These are phyloP conservation scores for Operophtera brumata DNA, from an alignment of 2,888 invertebrate genomes.

Conservation along the genomic window DNA sequence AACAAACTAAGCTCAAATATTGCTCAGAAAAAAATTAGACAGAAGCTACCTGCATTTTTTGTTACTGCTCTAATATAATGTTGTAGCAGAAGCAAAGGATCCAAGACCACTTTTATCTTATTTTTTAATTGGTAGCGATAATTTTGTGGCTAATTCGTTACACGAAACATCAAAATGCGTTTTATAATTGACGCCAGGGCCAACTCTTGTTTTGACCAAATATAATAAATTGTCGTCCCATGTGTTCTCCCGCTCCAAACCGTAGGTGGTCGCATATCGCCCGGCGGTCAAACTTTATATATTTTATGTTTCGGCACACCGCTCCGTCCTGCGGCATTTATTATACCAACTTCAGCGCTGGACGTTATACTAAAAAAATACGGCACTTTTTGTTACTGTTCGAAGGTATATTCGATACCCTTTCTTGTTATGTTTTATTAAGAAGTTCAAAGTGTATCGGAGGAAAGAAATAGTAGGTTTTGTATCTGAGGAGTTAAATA, in stretches of 20 bases:
- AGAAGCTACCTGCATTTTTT: too few relatives aligned
- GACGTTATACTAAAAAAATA: slow-evolving; percentile 33
- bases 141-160: too few relatives aligned
- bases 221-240: slow-evolving; percentile 29
- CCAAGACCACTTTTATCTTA: too few relatives aligned
- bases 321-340: slow-evolving; percentile 60
- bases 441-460: background rate
- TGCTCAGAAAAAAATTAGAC: too few relatives aligned
- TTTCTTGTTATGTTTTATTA: slow-evolving; percentile 15
- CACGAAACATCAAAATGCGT: too few relatives aligned
- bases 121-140: too few relatives aligned
- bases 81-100: too few relatives aligned
- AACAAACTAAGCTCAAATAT: too few relatives aligned
- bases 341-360: slow-evolving; percentile 52
- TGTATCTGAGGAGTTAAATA: background rate
- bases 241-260: slow-evolving; percentile 46
- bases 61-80: too few relatives aligned
- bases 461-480: background rate
- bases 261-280: slow-evolving; percentile 63
- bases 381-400: slow-evolving; percentile 30
- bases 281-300: slow-evolving; percentile 75
- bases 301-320: slow-evolving; percentile 70
- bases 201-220: background rate
- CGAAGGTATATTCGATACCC: slow-evolving; percentile 20
- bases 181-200: too few relatives aligned